Base-by-base conservation (phyloP, 53 echinoderm and acorn worm genomes). In the Stichopus horrens region DNA sequence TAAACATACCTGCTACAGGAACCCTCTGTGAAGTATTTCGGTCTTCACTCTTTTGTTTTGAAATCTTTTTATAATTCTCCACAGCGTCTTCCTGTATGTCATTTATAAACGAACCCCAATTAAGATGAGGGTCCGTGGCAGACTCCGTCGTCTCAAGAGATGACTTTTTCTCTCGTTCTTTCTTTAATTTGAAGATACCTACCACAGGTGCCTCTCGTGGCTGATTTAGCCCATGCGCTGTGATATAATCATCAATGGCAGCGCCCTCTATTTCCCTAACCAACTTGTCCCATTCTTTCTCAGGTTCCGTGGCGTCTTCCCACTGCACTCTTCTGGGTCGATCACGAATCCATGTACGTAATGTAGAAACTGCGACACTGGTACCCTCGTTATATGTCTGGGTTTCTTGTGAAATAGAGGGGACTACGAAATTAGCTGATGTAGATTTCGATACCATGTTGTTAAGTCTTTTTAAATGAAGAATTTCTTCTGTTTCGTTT, bases 151-250 rank as follows among this genome's bases (percentile, higher is more conserved):
- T 74, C 5, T 55, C 21, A 23, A 63, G 14, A 20, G 11, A 52
- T 21, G 55, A 10, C 74, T 67, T 53, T 59, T 81, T 76, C 21
- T 86, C 92, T 8, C 76, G 79, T 52, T 86, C 86, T 74, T 89
- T 89, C 58, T 90, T 89, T 23, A 92, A 75, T 66, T 92, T 92
- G 51, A 92, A 90, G 19, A 92, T 81, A 55, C 92, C 82, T 13
- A 92, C 87, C 7, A 92, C 6, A 9, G 89, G 90, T 54, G 87
- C 66, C 52, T 85, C 85, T 58, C 85, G 67, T 37, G 85, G 85
- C 85, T 85, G 85, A 85, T 85, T 67, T 9, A 85, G 85, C 23
- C 85, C 85, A 67, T 85, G 57, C 22, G 65, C 85, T 52, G 11
- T 59, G 74, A 87, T 74, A 57, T 88, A 90, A 7, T 86, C 87